Evolutionary conservation across 2,888 invertebrate species (phyloP).

Genomic region (Acleris emargana): DNA sequence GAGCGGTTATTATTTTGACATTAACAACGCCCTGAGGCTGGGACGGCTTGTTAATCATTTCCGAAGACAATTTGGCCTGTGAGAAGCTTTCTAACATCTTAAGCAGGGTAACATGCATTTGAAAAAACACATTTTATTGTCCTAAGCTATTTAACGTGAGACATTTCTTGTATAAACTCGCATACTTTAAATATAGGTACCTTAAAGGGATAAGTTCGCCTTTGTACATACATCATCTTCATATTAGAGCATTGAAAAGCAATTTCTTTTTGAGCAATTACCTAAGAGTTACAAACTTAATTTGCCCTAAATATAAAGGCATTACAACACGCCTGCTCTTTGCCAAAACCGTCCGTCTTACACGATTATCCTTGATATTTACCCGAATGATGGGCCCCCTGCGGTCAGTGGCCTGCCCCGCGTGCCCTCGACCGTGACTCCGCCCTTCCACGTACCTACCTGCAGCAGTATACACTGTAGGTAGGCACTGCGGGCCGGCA

Average conservation of each 20-base stretch:
- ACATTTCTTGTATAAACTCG: too few species aligned
- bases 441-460: slow-evolving; percentile 25
- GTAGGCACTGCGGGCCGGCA: background rate
- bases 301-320: background rate
- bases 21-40: slow-evolving; percentile 10
- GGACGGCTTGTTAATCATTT: background rate
- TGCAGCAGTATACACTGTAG: background rate
- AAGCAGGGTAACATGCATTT: too few species aligned
- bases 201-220: too few species aligned
- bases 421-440: slow-evolving; percentile 50
- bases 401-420: slow-evolving; percentile 49
- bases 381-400: slow-evolving; percentile 31
- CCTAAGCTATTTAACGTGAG: too few species aligned
- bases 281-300: background rate
- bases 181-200: too few species aligned
- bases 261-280: too few species aligned
- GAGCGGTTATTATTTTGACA: slow-evolving; percentile 21
- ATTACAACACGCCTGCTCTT: background rate
- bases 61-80: slow-evolving; percentile 1
- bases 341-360: background rate
- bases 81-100: too few species aligned
- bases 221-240: too few species aligned
- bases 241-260: too few species aligned
- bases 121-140: background rate
- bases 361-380: slow-evolving; percentile 22